phyloP scores from a whole-genome alignment of 2,888 invertebrate species.

The Apodemia zela region DNA sequence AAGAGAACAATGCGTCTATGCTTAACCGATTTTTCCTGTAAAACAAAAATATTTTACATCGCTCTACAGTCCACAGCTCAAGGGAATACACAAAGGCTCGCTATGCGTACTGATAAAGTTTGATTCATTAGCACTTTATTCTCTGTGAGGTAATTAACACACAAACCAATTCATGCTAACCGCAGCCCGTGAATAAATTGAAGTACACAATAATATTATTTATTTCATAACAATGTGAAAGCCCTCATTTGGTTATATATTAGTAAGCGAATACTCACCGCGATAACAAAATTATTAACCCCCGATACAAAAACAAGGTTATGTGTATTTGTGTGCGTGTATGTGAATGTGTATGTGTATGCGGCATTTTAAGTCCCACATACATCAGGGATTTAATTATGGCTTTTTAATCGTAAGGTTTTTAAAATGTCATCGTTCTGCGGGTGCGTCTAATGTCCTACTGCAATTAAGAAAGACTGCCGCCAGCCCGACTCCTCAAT shows the following conservation, averaged over 20 bases:
- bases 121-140: slow-evolving; percentile 12
- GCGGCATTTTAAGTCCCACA: too few species aligned
- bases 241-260: slow-evolving; percentile 1
- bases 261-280: neutral
- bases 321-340: too few species aligned
- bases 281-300: too few species aligned
- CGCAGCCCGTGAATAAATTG: slow-evolving; percentile 4
- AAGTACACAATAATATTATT: neutral
- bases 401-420: too few species aligned
- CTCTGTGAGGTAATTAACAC: slow-evolving; percentile 10
- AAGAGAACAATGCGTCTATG: neutral
- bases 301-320: too few species aligned
- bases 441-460: too few species aligned
- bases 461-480: too few species aligned
- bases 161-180: slow-evolving; percentile 6
- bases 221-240: slow-evolving; percentile 5
- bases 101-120: neutral
- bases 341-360: too few species aligned
- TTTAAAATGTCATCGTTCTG: too few species aligned
- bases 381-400: too few species aligned
- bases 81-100: neutral
- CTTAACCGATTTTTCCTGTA: neutral
- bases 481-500: too few species aligned
- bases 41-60: neutral
- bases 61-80: neutral